A percentile compares a stretch with the other conserved stretches of the same genome.
Evolutionary conservation across 2,113 vertebrate genomes (phyloP).

Genomic region (Pelmatolapia mariae): DNA sequence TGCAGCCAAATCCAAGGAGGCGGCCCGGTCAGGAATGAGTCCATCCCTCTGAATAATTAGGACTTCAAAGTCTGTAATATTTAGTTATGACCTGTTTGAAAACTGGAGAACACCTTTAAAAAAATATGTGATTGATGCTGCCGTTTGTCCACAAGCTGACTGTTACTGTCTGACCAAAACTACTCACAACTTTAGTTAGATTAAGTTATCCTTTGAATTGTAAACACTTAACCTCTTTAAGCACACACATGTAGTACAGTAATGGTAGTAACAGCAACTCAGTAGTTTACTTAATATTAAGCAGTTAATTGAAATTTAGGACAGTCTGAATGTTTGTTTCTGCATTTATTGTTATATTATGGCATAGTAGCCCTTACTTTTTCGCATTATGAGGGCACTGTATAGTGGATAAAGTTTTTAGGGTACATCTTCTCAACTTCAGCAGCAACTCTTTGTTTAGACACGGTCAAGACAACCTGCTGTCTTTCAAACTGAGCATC

Average conservation of each 20-base stretch:
- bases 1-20: conserved; percentile 36
- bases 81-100: conserved; percentile 43
- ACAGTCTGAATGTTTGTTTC: not conserved
- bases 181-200: not conserved
- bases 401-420: not conserved
- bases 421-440: not conserved
- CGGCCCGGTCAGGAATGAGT: conserved; percentile 22
- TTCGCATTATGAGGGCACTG: not conserved
- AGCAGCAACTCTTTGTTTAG: not conserved
- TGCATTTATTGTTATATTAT: not conserved
- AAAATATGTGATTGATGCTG: not conserved
- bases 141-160: not conserved
- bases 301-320: not conserved
- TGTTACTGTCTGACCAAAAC: not conserved
- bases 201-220: not conserved
- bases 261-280: not conserved
- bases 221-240: not conserved
- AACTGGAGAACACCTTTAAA: not conserved
- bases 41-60: conserved; percentile 23
- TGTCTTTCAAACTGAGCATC: not conserved
- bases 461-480: rapidly evolving
- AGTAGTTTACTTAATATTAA: not conserved
- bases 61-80: conserved; percentile 49
- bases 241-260: not conserved
- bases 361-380: not conserved